Evolutionary conservation across 2,888 invertebrate species (phyloP).

Genomic region (Temnothorax rugatulus): DNA sequence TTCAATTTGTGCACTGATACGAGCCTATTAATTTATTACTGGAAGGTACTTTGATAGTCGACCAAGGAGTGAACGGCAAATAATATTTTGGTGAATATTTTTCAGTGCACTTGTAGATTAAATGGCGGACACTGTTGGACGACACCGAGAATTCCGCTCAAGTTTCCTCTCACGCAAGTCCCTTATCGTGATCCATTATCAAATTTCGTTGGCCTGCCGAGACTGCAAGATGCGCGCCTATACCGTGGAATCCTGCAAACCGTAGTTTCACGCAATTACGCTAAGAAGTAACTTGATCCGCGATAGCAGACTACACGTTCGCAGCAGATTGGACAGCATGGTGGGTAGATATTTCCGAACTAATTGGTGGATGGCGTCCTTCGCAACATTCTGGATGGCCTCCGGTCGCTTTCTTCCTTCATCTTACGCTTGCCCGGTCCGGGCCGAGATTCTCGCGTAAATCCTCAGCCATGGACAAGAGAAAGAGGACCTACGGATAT

Average conservation of each 20-base stretch:
- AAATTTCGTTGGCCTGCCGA: constrained; percentile 27
- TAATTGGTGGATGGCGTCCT: constrained; percentile 53
- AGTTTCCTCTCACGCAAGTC: constrained; percentile 34
- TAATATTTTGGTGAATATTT: not conserved
- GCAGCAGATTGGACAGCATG: constrained; percentile 27
- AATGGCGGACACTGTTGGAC: not conserved
- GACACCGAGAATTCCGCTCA: not conserved
- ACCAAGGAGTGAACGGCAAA: not conserved
- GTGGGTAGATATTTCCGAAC: constrained; percentile 47
- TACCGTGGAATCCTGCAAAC: not conserved
- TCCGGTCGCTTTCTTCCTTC: constrained; percentile 20
- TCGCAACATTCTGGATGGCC: constrained; percentile 36
- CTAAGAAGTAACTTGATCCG: constrained; percentile 54
- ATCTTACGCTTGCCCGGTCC: not conserved
- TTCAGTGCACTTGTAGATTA: not conserved
- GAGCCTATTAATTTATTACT: constrained; percentile 28
- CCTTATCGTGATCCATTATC: constrained; percentile 37
- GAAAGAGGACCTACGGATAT: constrained; percentile 48
- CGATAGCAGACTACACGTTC: constrained; percentile 32
- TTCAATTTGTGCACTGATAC: not conserved
- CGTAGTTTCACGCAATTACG: constrained; percentile 52
- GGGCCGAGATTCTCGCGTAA: constrained; percentile 27
- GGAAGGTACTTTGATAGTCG: not conserved
- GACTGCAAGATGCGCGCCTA: not conserved
- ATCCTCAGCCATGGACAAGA: constrained; percentile 25